Evolutionary conservation across 2,797 vertebrate genomes (phyloP), one percentile per base, ranked within the genome.

Genomic region (Tenualosa ilisha): DNA sequence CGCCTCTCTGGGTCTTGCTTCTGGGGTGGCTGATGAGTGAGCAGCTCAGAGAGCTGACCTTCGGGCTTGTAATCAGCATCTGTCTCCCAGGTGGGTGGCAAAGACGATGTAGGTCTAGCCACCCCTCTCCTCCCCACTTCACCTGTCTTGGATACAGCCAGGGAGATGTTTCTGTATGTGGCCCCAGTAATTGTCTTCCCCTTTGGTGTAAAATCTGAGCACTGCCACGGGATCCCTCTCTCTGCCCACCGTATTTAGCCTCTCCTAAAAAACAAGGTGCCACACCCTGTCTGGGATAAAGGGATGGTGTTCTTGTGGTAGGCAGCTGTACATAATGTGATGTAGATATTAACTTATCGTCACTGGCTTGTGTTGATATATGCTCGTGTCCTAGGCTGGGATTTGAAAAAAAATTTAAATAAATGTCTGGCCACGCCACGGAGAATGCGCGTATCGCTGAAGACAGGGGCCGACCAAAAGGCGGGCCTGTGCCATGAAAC

Each of bases 221-320:
- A 91, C 90, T 91, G 90, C 90, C 90, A 89, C 85, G 79, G 82
- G 46, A 83, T 82, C 82, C 75, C 83, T 83, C 75, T 54, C 75
- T 54, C 37, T 83, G 84, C 84, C 84, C 15, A 43, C 72, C 17
- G 22, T 46, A 20, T 40, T 20, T 17, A 22, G 40, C 40, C 37
- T 79, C 72, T 79, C 72, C 82, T 24, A 75, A 68, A 43, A 31
- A 89, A 68, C 85, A 86, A 83, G 81, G 84, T 82, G 92, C 93
- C 94, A 94, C 92, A 91, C 93, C 93, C 92, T 88, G 89, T 87
- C 91, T 91, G 88, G 89, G 90, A 46, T 81, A 92, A 24, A 43
- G 43, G 88, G 79, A 83, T 26, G 46, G 88, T 43, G 87, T 89
- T 85, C 65, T 88, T 84, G 85, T 90, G 91, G 86, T 88, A 90